Evolutionary conservation across 2,113 vertebrate species (phyloP), one percentile per base, ranked within the genome.

Genomic region (Zosterops pallidus): DNA sequence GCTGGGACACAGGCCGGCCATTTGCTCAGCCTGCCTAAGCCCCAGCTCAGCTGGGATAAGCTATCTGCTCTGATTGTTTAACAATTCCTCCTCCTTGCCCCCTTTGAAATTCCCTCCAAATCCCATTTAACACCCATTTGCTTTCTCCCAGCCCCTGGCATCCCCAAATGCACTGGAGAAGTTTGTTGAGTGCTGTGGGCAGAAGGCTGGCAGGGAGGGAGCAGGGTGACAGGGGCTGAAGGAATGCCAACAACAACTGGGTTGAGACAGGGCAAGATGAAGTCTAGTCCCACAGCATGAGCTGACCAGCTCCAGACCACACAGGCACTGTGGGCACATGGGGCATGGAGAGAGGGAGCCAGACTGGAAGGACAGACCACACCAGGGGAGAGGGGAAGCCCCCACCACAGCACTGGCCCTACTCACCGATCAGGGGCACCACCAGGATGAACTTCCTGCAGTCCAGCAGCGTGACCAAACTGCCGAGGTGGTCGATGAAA

Each of bases 371-470:
- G 12, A 39, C 64, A 77, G 64, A 65, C 37, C 7, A 3, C 0
- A 14, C 25, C 1, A 11, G n/a, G 31, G 44, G 25, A 71, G 21
- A 50, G 29, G 19, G 24, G 33, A 80, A 69, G 57, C 31, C 26
- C 31, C 14, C 8, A 5, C 3, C 28, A 19, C 9, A 60, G 50
- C 42, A 39, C 52, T 42, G 29, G 24, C 55, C 35, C 79, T 59
- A 97, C 98, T 99, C 97, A 99, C 99, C 99, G 1, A 99, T 99
- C 59, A 99, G 98, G 35, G 99, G 99, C 87, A 99, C 99, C 96
- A 99, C 99, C 94, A 99, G 97, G 95, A 99, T 98, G 97, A 99
- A 99, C 21, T 98, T 98, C 96, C 99, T 98, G 96, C 98, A 99
- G 59, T 98, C 97, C 93, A 99, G 96, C 33, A 99, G 98, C 7